Percentiles rank a stretch among this genome's conserved stretches.
Evolutionary conservation across 2,888 invertebrate species (phyloP).

Genomic region (Diplolepis rosae): DNA sequence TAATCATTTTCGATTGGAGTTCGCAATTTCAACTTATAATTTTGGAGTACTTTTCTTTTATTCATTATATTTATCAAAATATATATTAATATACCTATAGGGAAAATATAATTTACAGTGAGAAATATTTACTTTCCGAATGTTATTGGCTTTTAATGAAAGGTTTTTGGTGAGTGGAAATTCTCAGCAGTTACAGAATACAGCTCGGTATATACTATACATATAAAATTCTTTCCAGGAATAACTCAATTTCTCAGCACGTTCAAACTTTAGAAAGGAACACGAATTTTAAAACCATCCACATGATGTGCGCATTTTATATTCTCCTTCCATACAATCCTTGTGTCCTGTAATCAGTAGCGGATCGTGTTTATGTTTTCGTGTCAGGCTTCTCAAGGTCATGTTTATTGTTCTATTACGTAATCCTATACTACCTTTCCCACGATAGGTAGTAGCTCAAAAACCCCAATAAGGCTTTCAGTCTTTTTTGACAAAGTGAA

Average conservation of each 20-base stretch:
- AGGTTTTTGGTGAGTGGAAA: too few relatives aligned
- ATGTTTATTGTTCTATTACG: constrained; percentile 13
- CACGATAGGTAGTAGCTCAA: constrained; percentile 13
- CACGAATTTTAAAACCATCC: not conserved
- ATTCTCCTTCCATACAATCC: not conserved
- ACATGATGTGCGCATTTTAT: not conserved
- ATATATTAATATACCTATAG: too few relatives aligned
- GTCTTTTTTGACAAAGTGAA: not conserved
- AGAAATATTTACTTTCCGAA: too few relatives aligned
- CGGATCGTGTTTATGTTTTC: constrained; percentile 17
- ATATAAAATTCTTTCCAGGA: not conserved
- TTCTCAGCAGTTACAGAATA: not conserved
- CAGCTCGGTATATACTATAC: not conserved
- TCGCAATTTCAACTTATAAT: too few relatives aligned
- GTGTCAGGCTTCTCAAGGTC: constrained; percentile 24
- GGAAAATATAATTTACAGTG: too few relatives aligned
- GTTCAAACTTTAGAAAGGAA: not conserved
- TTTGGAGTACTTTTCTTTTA: too few relatives aligned
- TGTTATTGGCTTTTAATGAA: too few relatives aligned
- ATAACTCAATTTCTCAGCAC: not conserved
- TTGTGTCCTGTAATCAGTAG: not conserved
- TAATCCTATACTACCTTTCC: not conserved
- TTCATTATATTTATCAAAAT: too few relatives aligned
- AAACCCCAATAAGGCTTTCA: not conserved
- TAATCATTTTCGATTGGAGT: too few relatives aligned